Evolutionary conservation across 2,797 vertebrate species (phyloP).

Genomic region (Brachymystax lenok): DNA sequence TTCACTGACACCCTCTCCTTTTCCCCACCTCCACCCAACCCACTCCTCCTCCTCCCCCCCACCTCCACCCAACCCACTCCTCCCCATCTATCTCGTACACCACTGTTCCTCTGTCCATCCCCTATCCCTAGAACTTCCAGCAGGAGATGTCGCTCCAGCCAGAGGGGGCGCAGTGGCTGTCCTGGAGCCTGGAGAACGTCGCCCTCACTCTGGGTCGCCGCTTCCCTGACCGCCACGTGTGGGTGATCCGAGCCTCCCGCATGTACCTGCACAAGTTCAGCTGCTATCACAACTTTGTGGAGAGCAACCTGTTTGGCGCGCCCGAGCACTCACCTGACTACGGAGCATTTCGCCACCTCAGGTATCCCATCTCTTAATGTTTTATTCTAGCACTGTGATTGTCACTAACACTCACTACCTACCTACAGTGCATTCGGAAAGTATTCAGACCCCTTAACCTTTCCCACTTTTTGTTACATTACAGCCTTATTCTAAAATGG

Average conservation of each 20-base stretch:
- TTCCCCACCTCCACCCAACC: neutral
- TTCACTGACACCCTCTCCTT: neutral
- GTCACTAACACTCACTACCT: too few relatives aligned
- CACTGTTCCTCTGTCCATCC: neutral
- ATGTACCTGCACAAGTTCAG: slow-evolving; percentile 98
- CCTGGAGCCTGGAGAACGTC: slow-evolving; percentile 92
- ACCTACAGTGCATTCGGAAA: too few relatives aligned
- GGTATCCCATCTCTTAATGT: slow-evolving; percentile 38
- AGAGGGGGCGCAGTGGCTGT: slow-evolving; percentile 87
- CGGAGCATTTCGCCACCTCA: slow-evolving; percentile 88
- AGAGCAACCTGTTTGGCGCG: slow-evolving; percentile 93
- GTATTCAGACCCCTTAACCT: too few relatives aligned
- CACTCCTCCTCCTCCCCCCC: neutral
- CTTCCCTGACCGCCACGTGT: slow-evolving; percentile 86
- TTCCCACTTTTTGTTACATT: too few relatives aligned
- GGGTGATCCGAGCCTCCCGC: slow-evolving; percentile 89
- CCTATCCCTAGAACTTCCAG: slow-evolving; percentile 83
- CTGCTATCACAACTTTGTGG: slow-evolving; percentile 95
- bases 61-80: slow-evolving; percentile 9
- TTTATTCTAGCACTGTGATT: neutral
- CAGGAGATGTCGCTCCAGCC: slow-evolving; percentile 89
- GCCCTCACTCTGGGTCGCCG: slow-evolving; percentile 80
- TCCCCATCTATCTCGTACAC: neutral
- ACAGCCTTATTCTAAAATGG: too few relatives aligned
- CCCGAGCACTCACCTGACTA: slow-evolving; percentile 84